Evolutionary conservation across 2,888 invertebrate species (phyloP).

Genomic region (Ptychoptera albimana): DNA sequence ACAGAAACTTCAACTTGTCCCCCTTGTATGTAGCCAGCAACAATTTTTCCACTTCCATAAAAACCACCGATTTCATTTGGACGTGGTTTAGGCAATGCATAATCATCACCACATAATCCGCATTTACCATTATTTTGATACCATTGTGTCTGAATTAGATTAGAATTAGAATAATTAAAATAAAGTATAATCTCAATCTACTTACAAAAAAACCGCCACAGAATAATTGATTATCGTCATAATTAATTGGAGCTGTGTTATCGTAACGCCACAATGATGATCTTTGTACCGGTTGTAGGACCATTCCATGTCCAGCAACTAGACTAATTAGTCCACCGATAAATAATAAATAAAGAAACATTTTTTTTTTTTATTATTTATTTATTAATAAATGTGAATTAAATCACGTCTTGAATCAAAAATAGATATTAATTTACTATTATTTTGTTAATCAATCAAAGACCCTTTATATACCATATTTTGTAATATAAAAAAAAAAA

Average conservation of each 20-base stretch:
- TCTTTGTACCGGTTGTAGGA: constrained; percentile 35
- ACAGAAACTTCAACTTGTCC: constrained; percentile 21
- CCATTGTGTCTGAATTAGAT: constrained; percentile 32
- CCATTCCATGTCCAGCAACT: constrained; percentile 33
- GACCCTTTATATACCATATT: no score
- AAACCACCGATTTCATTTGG: constrained; percentile 37
- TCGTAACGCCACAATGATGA: constrained; percentile 38
- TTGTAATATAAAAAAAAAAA: no score
- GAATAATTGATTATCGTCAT: constrained; percentile 34
- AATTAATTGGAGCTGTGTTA: constrained; percentile 31
- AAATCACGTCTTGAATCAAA: no score
- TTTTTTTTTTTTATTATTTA: no score
- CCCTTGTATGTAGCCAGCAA: constrained; percentile 24
- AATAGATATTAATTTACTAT: no score
- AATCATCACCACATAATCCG: constrained; percentile 39
- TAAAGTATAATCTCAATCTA: constrained; percentile 6
- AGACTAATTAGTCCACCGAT: no score
- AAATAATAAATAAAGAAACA: no score
- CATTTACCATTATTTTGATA: constrained; percentile 31
- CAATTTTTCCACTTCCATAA: constrained; percentile 34
- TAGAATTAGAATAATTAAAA: background rate
- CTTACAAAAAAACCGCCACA: constrained; percentile 36
- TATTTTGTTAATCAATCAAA: no score
- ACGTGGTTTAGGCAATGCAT: constrained; percentile 28
- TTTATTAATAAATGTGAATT: no score